phyloP scores from a whole-genome alignment of 2,888 invertebrate genomes.

The Nycteola revayana region DNA sequence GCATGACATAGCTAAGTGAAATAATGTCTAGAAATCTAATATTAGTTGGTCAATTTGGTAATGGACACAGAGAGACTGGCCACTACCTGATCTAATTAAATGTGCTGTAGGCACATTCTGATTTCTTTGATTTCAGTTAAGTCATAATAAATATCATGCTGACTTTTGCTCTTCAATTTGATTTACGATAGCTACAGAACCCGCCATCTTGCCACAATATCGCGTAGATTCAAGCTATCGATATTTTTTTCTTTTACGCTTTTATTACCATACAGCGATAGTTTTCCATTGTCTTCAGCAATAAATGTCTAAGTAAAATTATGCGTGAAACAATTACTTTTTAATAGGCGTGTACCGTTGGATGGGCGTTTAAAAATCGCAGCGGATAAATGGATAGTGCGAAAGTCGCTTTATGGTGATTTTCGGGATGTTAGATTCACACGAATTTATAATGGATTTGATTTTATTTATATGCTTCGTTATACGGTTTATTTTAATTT shows the following conservation, averaged over 20 bases:
- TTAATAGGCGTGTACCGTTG: slow-evolving; percentile 33
- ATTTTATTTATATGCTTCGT: too few species aligned
- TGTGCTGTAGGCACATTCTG: too few species aligned
- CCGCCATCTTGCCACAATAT: not conserved
- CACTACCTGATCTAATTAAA: too few species aligned
- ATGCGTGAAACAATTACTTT: slow-evolving; percentile 36
- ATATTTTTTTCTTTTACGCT: slow-evolving; percentile 28
- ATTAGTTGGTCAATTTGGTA: too few species aligned
- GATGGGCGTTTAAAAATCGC: slow-evolving; percentile 26
- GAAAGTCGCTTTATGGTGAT: slow-evolving; percentile 18
- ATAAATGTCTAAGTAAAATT: slow-evolving; percentile 39
- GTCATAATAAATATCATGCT: too few species aligned
- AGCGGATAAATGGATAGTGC: slow-evolving; percentile 24
- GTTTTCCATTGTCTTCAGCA: slow-evolving; percentile 37
- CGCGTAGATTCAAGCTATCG: slow-evolving; percentile 2
- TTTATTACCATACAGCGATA: slow-evolving; percentile 35
- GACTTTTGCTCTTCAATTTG: too few species aligned
- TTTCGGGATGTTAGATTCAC: slow-evolving; percentile 4
- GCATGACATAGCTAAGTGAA: too few species aligned
- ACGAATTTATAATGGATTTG: not conserved
- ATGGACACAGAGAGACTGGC: too few species aligned
- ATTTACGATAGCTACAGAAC: slow-evolving; percentile 14
- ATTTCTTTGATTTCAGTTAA: too few species aligned
- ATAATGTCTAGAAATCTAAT: too few species aligned
- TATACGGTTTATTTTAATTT: too few species aligned